Evolutionary conservation across 2,113 vertebrate species (phyloP), one percentile per base, ranked within the genome.

Genomic region (Pollachius pollachius): DNA sequence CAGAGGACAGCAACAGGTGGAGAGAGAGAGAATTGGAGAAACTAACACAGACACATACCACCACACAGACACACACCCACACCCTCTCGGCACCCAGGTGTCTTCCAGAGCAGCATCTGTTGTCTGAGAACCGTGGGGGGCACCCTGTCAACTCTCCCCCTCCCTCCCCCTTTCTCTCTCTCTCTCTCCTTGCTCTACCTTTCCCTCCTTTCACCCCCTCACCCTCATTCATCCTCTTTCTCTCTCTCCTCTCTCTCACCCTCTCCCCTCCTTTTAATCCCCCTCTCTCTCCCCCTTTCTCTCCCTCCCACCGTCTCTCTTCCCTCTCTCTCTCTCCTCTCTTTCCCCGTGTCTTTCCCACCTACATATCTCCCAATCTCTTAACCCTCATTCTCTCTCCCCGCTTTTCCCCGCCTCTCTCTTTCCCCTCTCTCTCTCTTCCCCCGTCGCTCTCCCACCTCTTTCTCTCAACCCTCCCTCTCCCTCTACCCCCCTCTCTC

Each of bases 111-210:
- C 90, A 90, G 88, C 30, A 30, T 30, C 86, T 90, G 90, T 85
- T 88, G 89, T 92, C 89, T 87, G 81, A 76, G 82, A 86, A 83
- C 88, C 80, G 67, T 81, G 84, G 85, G 89, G 84, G 82, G 84
- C 85, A 80, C 78, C 83, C 84, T 89, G 87, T 89, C 88, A 87
- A 73, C 85, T 81, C 81, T 76, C 81, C 83, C 76, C 75, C 82
- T 61, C 7, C 19, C 19, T 12, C 77, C 76, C 75, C 30, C 64
- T 74, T 73, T 70, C 78, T 81, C 84, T 83, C 85, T 83, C 85
- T 83, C 87, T 83, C 80, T 76, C 74, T 71, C 76, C 78, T 41
- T 15, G 67, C 75, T 71, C 72, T 69, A 62, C 52, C 48, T 30
- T 30, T 30, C 30, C 30, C 30, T 30, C 30, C 30, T 5, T 4